Evolutionary conservation across 2,888 invertebrate species (phyloP), one percentile per base, ranked within the genome.

Genomic region (Strigamia transsilvanica): DNA sequence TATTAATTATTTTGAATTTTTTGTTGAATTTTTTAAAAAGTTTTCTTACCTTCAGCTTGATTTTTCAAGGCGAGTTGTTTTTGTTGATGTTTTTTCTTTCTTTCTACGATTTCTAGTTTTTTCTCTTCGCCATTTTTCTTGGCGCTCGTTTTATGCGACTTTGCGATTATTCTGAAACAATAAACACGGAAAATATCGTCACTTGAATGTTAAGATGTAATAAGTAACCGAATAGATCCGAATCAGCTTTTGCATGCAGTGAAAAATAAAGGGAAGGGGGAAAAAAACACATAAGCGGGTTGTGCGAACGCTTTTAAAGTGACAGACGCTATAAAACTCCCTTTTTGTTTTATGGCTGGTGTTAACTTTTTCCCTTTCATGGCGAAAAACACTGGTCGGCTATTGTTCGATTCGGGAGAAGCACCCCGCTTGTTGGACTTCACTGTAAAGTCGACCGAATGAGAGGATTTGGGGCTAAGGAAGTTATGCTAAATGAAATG

Each of bases 301-400:
- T 23, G 61, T 66, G 21, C 18, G 21, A 66, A 12, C 23, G 61
- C 61, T 21, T 66, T 66, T 66, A 66, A 66, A 66, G 61, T 66
- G 61, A 21, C 61, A 23, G 21, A 23, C 61, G 18, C 61, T 23
- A 66, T 66, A 66, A 66, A 66, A 66, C 23, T 66, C 61, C 15
- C 61, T 66, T 66, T 66, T 66, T 66, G 61, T 66, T 66, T 66
- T 66, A 66, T 66, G 61, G 23, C 61, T 66, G 61, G 61, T 66
- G 61, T 66, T 66, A 66, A 66, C 61, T 66, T 66, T 27, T 66
- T 66, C 61, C 18, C 23, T 66, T 12, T 23, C 61, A 21, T 23
- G 61, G 61, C 13, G n/a, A 21, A 66, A 66, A 66, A 21, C 21
- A 66, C 23, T 18, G 21, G n/a, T 23, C 18, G 61, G 12, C 21